Base-by-base conservation (phyloP, 2,888 invertebrate species). In the Clusia tigrina region DNA sequence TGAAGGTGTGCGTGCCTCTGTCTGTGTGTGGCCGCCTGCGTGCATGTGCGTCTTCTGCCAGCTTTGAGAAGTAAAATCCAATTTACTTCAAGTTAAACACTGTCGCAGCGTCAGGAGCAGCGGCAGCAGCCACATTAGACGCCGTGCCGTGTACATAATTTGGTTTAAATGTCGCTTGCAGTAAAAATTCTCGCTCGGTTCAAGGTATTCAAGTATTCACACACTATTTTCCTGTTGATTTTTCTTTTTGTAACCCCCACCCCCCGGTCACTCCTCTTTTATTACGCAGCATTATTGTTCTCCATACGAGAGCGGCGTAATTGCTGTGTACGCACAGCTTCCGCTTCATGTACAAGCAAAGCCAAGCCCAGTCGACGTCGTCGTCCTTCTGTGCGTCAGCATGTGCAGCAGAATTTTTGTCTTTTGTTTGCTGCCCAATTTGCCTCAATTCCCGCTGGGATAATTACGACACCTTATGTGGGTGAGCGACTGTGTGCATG, bases 401-500 rank as follows among this genome's bases (percentile, higher is more conserved):
- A 20, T 22, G 20, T 42, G 42, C 42, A 42, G 42, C 42, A 15
- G 42, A 18, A 48, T 2, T 22, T 20, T 48, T 48, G 48, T 48
- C 48, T 22, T 20, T 22, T 48, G 20, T 18, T 20, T 18, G 20
- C 22, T 23, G 62, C 63, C n/a, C 72, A 69, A 67, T 71, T 74
- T 71, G 67, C 26, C 60, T 22, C 56, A 70, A 72, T 67, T 77
- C 78, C 78, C 78, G 74, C 72, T 69, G 76, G 76, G 72, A 77
- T 77, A 77, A 77, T 74, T 73, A 77, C 60, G 22, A 53, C 23
- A 10, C 37, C 6, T 15, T 15, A 6, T 3, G n/a, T 20, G 48
- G 2, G 22, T n/a, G 42, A n/a, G n/a, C n/a, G n/a, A n/a, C 6
- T 32, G 32, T 32, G 32, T 12, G 6, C 32, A 32, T 32, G 6